Evolutionary conservation across 2,888 invertebrate genomes (phyloP).

Genomic region (Liopterus haemorrhoidalis): DNA sequence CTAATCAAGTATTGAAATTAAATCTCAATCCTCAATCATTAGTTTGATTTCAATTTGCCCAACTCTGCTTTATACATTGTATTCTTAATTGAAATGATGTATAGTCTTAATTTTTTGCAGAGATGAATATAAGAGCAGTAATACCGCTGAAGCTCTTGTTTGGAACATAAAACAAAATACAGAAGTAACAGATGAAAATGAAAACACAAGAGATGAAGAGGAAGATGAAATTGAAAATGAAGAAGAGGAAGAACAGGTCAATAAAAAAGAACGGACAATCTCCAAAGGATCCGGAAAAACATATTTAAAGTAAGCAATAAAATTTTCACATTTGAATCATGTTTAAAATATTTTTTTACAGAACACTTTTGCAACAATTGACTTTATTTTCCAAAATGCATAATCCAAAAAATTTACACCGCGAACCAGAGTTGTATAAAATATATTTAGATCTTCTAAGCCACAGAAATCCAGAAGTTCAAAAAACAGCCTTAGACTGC

Average conservation of each 20-base stretch:
- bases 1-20: no score
- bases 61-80: no score
- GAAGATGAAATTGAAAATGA: constrained; percentile 42
- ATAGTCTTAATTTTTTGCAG: constrained; percentile 35
- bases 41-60: no score
- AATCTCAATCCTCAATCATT: no score
- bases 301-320: constrained; percentile 37
- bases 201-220: constrained; percentile 41
- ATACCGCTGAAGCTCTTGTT: constrained; percentile 52
- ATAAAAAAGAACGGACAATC: constrained; percentile 28
- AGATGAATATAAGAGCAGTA: constrained; percentile 55
- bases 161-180: constrained; percentile 51
- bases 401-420: constrained; percentile 73
- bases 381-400: constrained; percentile 71
- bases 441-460: constrained; percentile 75
- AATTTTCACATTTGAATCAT: no score
- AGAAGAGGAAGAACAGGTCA: constrained; percentile 34
- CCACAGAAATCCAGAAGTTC: constrained; percentile 71
- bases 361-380: constrained; percentile 59
- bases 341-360: constrained; percentile 41
- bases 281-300: constrained; percentile 34
- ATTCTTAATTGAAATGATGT: not conserved
- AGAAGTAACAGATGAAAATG: constrained; percentile 41
- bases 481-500: constrained; percentile 81
- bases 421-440: constrained; percentile 66